These are phyloP conservation scores for Psittacula derbiana DNA, from an alignment of 2,797 vertebrate species.

Conservation along the genomic window DNA sequence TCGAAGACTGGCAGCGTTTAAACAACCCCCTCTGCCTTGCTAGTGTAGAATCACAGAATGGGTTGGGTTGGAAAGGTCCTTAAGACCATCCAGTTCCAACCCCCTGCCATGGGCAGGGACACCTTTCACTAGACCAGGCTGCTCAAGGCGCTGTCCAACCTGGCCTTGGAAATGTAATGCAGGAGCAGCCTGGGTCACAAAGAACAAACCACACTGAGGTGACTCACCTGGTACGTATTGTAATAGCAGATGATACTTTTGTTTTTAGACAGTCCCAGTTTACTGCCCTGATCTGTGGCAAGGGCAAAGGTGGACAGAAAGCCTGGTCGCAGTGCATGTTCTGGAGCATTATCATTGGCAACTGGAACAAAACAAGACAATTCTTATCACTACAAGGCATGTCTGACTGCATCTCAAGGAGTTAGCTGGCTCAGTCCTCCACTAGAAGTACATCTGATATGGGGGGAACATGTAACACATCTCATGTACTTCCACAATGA, in stretches of 20 bases:
- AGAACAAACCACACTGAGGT: not conserved
- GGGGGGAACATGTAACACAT: not conserved
- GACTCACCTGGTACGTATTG: slow-evolving; percentile 86
- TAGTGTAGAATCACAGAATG: not conserved
- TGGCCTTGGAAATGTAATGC: not conserved
- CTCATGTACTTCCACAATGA: rapidly evolving
- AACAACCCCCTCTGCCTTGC: not conserved
- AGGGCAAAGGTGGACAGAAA: slow-evolving; percentile 95
- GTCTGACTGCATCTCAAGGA: not conserved
- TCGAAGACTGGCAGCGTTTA: not conserved
- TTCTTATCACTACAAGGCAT: not conserved
- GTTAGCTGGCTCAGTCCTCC: not conserved
- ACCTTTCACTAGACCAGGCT: not conserved
- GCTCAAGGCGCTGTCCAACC: not conserved
- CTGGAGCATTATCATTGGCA: slow-evolving; percentile 94
- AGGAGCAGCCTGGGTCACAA: not conserved
- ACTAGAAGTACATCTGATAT: not conserved
- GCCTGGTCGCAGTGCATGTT: slow-evolving; percentile 90
- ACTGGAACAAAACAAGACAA: slow-evolving; percentile 75
- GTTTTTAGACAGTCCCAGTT: slow-evolving; percentile 96
- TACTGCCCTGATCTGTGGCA: slow-evolving; percentile 97
- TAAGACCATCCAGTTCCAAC: not conserved
- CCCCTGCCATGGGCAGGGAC: not conserved
- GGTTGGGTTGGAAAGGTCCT: not conserved
- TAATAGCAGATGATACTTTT: slow-evolving; percentile 99